Conservation (phyloP, 2,797 vertebrate genomes). For the Phalloptychus januarius region DNA sequence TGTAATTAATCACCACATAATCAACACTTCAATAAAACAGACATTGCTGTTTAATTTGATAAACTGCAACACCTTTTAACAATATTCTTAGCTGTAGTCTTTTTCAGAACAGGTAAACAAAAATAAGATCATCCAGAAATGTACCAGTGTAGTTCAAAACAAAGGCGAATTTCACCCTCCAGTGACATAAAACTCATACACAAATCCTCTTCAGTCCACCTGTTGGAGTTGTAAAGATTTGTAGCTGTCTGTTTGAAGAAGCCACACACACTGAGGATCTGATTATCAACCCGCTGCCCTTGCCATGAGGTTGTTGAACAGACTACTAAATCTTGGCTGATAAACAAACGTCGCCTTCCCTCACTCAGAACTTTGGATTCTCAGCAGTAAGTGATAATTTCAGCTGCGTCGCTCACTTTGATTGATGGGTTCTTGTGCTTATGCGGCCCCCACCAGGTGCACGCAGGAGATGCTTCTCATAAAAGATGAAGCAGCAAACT, state of each 20-base stretch:
- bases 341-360: conserved; percentile 66
- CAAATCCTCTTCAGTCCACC: conserved; percentile 32
- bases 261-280: conserved; percentile 45
- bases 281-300: conserved; percentile 59
- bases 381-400: conserved; percentile 72
- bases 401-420: conserved; percentile 68
- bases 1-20: not conserved
- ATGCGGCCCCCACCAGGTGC: conserved; percentile 55
- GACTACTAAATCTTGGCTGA: conserved; percentile 62
- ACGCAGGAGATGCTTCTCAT: conserved; percentile 65
- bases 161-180: not conserved
- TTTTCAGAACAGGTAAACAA: not conserved
- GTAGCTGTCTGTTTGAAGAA: conserved; percentile 33
- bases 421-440: conserved; percentile 67
- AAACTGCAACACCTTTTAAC: not conserved
- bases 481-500: conserved; percentile 70
- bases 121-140: not conserved
- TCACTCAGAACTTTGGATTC: conserved; percentile 53
- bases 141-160: too few relatives aligned
- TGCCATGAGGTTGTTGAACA: conserved; percentile 48
- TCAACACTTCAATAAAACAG: not conserved
- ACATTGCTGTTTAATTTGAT: not conserved
- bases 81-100: not conserved
- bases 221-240: conserved; percentile 32
- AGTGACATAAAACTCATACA: conserved; percentile 19